Evolutionary conservation across 2,888 invertebrate species (phyloP), one percentile per base, ranked within the genome.

Genomic region (Lamproptera curius): DNA sequence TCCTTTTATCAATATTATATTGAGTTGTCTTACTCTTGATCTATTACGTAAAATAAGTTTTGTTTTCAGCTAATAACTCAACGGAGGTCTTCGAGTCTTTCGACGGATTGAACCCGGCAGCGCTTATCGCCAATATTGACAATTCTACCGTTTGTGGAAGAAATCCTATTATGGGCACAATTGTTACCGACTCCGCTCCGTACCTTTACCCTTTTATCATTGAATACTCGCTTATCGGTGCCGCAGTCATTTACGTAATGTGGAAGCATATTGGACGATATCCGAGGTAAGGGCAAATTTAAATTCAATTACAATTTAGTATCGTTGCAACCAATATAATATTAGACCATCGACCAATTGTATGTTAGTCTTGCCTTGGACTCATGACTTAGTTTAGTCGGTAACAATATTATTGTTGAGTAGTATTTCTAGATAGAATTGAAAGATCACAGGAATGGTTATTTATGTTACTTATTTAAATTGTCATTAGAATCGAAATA

Each of bases 181-280:
- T 97, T 62, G 96, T 97, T 6, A 92, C 95, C 65, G 97, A 97
- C 71, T 95, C 97, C 0, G 96, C 97, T 8, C 98, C 98, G 0
- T 98, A 97, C 77, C 89, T 98, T 42, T 98, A 96, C 83, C 98
- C 98, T 0, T 97, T 97, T 81, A 97, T 97, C 67, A 96, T 98
- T 66, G 96, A 98, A 75, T 98, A 98, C 84, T 97, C 97, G 54
- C 88, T 98, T 56, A 97, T 98, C 67, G 97, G 97, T 14, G 97
- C 97, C 41, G 96, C 97, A 42, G 97, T 98, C 33, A 93, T 97
- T 65, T 97, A 96, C 76, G 95, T 97, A 43, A 97, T 97, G 96
- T 98, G 97, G 97, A 94, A 95, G 73, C 96, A 96, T 72, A 96
- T 97, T 76, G 96, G 96, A 49, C 92, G 95, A 71, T 93, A 95